A percentile compares a stretch with the other conserved stretches of the same genome.
Conservation (phyloP, 2,797 vertebrate genomes). For the Helarctos malayanus region DNA sequence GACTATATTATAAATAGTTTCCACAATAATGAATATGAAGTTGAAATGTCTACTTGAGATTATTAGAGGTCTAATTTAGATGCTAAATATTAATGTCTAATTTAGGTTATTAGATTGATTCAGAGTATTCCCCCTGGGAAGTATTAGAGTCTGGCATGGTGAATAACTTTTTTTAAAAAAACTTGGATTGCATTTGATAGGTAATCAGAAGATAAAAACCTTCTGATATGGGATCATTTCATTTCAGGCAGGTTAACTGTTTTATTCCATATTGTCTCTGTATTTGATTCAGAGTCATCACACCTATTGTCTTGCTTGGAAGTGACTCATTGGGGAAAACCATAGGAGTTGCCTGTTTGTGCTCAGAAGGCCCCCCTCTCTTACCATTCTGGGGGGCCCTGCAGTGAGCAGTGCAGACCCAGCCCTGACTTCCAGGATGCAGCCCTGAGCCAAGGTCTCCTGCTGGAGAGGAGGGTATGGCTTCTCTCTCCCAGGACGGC, state of each 20-base stretch:
- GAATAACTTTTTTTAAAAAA: background rate
- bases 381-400: background rate
- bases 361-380: background rate
- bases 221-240: background rate
- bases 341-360: background rate
- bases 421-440: background rate
- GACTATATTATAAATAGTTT: background rate
- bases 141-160: background rate
- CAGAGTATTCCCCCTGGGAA: background rate
- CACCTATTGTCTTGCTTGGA: slow-evolving; percentile 32
- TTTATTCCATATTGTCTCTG: slow-evolving; percentile 2
- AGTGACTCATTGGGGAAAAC: slow-evolving; percentile 63
- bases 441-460: background rate
- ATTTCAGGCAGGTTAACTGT: background rate
- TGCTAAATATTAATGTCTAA: slow-evolving; percentile 68
- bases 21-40: slow-evolving; percentile 33
- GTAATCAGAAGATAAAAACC: slow-evolving; percentile 47
- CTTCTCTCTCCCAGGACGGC: background rate
- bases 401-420: background rate
- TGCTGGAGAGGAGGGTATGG: background rate
- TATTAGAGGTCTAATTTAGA: slow-evolving; percentile 70
- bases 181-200: slow-evolving; percentile 32
- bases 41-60: slow-evolving; percentile 59
- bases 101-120: slow-evolving; percentile 55
- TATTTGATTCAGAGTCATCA: background rate